These are phyloP conservation scores for Mastomys coucha DNA, from an alignment of 2,113 vertebrate species.

Conservation along the genomic window DNA sequence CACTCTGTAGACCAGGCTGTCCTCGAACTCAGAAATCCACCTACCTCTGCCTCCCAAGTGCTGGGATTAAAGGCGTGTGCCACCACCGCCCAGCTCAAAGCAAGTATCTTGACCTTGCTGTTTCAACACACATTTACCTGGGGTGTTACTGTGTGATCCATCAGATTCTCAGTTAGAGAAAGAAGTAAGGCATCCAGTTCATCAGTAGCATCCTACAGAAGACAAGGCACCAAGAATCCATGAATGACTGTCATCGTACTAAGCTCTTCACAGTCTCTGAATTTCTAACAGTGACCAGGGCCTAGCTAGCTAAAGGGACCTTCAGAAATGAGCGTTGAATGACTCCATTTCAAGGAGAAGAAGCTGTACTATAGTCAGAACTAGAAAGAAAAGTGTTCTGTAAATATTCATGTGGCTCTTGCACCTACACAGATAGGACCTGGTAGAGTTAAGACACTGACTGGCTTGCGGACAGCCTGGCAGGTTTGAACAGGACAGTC, in stretches of 20 bases:
- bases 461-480: background rate
- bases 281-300: slow-evolving; percentile 1
- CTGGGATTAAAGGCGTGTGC: too few species aligned
- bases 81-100: too few species aligned
- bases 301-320: background rate
- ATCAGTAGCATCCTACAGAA: slow-evolving; percentile 89
- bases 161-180: slow-evolving; percentile 93
- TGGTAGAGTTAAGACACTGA: background rate
- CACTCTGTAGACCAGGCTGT: too few species aligned
- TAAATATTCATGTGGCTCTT: background rate
- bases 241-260: slow-evolving; percentile 66
- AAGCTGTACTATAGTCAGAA: background rate
- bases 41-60: too few species aligned
- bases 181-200: slow-evolving; percentile 88
- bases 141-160: slow-evolving; percentile 92
- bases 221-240: slow-evolving; percentile 76
- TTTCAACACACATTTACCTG: slow-evolving; percentile 86
- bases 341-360: background rate
- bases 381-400: background rate
- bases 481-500: background rate
- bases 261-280: slow-evolving; percentile 11
- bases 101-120: background rate
- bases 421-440: background rate
- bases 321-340: background rate
- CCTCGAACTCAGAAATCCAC: too few species aligned